Conservation (phyloP, 30 jellyfish, hydroid and myxozoan species). For the Chrysaora quinquecirrha region DNA sequence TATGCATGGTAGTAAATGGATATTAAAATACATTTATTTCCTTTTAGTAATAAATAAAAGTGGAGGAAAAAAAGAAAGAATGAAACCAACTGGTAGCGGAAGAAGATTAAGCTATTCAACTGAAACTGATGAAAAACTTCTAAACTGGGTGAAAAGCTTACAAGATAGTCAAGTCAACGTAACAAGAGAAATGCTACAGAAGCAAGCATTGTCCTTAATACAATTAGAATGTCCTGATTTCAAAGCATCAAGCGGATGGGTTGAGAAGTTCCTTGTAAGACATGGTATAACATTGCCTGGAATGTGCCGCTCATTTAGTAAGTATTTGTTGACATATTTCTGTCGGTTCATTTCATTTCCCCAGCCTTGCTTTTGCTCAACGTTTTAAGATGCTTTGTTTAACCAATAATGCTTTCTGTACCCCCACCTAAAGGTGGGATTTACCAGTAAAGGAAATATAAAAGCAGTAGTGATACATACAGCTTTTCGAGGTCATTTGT, state of each 20-base stretch:
- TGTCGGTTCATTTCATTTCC: too few relatives aligned
- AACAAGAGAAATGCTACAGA: conserved; percentile 74
- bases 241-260: conserved; percentile 92
- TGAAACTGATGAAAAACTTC: conserved; percentile 69
- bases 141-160: conserved; percentile 69
- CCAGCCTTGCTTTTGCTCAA: too few relatives aligned
- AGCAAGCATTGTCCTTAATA: conserved; percentile 67
- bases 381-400: too few relatives aligned
- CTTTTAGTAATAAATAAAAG: too few relatives aligned
- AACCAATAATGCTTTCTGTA: too few relatives aligned
- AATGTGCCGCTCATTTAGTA: conserved; percentile 44
- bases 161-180: conserved; percentile 55
- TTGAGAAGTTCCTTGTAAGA: conserved; percentile 76
- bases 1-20: too few relatives aligned
- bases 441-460: too few relatives aligned
- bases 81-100: conserved; percentile 70
- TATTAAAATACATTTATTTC: too few relatives aligned
- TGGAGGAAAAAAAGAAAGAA: conserved; percentile 48
- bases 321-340: background rate
- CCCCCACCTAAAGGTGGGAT: too few relatives aligned
- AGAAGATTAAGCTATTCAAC: conserved; percentile 76
- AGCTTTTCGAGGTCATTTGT: too few relatives aligned
- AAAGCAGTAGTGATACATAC: too few relatives aligned
- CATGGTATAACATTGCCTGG: conserved; percentile 73
- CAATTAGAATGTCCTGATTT: conserved; percentile 81